These are phyloP conservation scores for Oenanthe oenanthe DNA, from an alignment of 2,113 vertebrate species.

Conservation along the genomic window DNA sequence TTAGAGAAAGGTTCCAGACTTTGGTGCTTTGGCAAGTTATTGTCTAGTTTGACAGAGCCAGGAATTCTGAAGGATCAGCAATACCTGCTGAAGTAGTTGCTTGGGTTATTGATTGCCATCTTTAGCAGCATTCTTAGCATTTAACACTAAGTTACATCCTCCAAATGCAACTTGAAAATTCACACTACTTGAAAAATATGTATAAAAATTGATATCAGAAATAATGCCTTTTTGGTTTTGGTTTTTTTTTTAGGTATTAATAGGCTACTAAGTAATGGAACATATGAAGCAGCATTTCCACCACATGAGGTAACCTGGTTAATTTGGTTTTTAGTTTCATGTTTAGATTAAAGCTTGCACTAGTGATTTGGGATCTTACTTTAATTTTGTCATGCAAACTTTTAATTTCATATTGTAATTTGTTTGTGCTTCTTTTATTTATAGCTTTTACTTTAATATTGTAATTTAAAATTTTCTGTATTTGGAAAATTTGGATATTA, in stretches of 20 bases:
- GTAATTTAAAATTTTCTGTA: background rate
- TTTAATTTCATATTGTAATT: background rate
- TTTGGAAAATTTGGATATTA: background rate
- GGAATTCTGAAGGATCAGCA: background rate
- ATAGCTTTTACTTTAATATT: background rate
- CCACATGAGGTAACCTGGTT: constrained; percentile 89
- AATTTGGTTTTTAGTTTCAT: background rate
- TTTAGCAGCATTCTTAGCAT: background rate
- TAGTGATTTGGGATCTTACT: background rate
- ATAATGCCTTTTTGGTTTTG: background rate
- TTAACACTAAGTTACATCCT: background rate
- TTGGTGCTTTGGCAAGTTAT: background rate
- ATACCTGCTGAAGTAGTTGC: background rate
- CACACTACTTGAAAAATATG: background rate
- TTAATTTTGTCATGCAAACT: background rate
- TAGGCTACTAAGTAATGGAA: constrained; percentile 90
- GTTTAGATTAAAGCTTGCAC: background rate
- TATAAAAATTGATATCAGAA: background rate
- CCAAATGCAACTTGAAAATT: background rate
- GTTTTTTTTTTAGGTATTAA: constrained; percentile 85
- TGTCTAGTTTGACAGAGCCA: background rate
- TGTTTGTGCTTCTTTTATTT: background rate
- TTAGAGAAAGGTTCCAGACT: background rate
- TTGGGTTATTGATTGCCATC: background rate
- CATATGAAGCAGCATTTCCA: constrained; percentile 96